phyloP scores from a whole-genome alignment of 2,888 invertebrate genomes.

The Buathra laborator region DNA sequence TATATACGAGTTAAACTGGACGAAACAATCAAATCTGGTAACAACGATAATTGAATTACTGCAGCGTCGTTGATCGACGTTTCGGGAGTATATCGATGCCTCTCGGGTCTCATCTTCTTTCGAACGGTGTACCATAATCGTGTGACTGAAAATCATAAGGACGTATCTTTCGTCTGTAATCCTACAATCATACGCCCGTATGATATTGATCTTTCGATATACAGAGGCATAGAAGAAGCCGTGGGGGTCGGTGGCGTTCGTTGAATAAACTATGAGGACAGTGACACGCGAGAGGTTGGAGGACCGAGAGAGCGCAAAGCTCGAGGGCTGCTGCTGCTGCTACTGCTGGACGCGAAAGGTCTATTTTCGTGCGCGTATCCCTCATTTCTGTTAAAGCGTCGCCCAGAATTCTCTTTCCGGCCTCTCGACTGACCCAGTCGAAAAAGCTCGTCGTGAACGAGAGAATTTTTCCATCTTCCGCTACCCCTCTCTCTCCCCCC shows the following conservation, averaged over 20 bases:
- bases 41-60: neutral
- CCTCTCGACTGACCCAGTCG: slow-evolving; percentile 42
- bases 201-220: neutral
- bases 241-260: slow-evolving; percentile 67
- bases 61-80: slow-evolving; percentile 28
- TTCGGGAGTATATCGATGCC: slow-evolving; percentile 8
- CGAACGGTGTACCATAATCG: slow-evolving; percentile 28
- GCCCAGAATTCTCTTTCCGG: slow-evolving; percentile 40
- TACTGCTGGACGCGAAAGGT: slow-evolving; percentile 21
- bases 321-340: slow-evolving; percentile 21
- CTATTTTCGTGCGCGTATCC: slow-evolving; percentile 49
- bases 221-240: slow-evolving; percentile 62
- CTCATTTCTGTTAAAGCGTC: slow-evolving; percentile 12
- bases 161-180: neutral
- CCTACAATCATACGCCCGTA: neutral
- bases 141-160: neutral
- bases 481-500: neutral
- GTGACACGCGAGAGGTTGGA: slow-evolving; percentile 71
- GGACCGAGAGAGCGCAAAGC: slow-evolving; percentile 66
- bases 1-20: neutral
- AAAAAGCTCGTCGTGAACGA: slow-evolving; percentile 18
- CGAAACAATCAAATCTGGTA: neutral
- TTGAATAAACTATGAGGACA: slow-evolving; percentile 78
- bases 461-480: slow-evolving; percentile 8
- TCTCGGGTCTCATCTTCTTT: slow-evolving; percentile 1